phyloP scores from a whole-genome alignment of 2,888 invertebrate genomes.

The Geotrupes spiniger region DNA sequence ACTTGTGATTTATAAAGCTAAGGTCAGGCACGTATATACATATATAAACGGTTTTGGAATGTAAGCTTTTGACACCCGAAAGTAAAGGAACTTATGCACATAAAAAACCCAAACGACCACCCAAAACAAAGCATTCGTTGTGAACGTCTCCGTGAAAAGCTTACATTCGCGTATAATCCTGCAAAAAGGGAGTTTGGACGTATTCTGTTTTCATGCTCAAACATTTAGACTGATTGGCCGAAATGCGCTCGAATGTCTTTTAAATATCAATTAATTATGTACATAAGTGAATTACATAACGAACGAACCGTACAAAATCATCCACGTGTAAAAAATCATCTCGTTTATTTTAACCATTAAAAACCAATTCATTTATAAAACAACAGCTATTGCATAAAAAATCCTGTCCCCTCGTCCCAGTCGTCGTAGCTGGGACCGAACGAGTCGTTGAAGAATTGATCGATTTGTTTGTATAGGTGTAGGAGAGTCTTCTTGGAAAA shows the following conservation, averaged over 20 bases:
- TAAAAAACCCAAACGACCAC: conserved; percentile 14
- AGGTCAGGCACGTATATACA: conserved; percentile 48
- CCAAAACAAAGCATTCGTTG: conserved; percentile 9
- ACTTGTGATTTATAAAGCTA: conserved; percentile 18
- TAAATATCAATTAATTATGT: conserved; percentile 1
- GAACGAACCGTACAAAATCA: no score
- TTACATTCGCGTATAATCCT: conserved; percentile 30
- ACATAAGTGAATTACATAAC: no score
- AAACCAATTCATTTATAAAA: neutral
- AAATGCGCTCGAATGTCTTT: conserved; percentile 8
- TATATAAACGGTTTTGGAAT: conserved; percentile 33
- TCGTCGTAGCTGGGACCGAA: conserved; percentile 58
- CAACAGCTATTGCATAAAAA: conserved; percentile 41
- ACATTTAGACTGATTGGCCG: conserved; percentile 8
- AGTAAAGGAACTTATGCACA: neutral
- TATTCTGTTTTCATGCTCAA: conserved; percentile 17
- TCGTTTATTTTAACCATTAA: conserved; percentile 2
- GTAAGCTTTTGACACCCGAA: conserved; percentile 28
- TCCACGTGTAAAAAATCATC: conserved; percentile 2
- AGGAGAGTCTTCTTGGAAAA: conserved; percentile 65
- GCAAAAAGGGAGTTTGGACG: conserved; percentile 25
- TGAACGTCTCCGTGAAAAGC: conserved; percentile 19
- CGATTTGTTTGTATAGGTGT: conserved; percentile 82
- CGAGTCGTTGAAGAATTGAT: conserved; percentile 82
- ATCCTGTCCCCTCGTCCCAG: conserved; percentile 48